Percentiles rank a stretch among this genome's conserved stretches.
These are phyloP conservation scores for Agrypnus murinus DNA, from an alignment of 2,888 invertebrate species.

Conservation along the genomic window DNA sequence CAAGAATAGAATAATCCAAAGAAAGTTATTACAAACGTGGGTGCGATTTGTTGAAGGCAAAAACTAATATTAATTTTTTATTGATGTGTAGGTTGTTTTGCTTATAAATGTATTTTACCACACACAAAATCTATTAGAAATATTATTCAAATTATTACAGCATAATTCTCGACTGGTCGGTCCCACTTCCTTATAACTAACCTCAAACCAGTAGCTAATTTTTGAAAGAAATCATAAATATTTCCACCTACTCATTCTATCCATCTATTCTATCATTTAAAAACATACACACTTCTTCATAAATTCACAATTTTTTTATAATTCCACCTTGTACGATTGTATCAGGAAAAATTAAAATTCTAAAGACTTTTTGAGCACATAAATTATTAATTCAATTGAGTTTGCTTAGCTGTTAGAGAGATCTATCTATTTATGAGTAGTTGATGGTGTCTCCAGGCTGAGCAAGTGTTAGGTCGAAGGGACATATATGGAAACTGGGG, in stretches of 20 bases:
- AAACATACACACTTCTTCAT: neutral
- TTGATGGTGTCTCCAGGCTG: slow-evolving; percentile 48
- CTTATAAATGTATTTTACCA: slow-evolving; percentile 31
- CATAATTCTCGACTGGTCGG: slow-evolving; percentile 34
- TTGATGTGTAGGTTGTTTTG: slow-evolving; percentile 26
- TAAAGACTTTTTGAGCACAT: slow-evolving; percentile 3
- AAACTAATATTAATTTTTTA: slow-evolving; percentile 34
- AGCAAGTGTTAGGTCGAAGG: slow-evolving; percentile 52
- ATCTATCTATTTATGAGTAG: slow-evolving; percentile 41
- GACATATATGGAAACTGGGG: slow-evolving; percentile 56
- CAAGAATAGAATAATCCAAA: slow-evolving; percentile 25
- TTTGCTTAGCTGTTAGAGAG: slow-evolving; percentile 11
- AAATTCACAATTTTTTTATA: neutral
- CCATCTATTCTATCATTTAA: neutral
- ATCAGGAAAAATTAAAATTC: neutral
- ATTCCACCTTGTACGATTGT: too few relatives aligned
- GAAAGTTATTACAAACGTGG: slow-evolving; percentile 27
- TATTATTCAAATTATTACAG: slow-evolving; percentile 44
- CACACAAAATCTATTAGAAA: slow-evolving; percentile 31
- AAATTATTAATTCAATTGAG: slow-evolving; percentile 6
- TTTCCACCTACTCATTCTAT: slow-evolving; percentile 30
- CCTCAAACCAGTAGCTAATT: slow-evolving; percentile 41
- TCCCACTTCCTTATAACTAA: slow-evolving; percentile 28
- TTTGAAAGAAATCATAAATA: slow-evolving; percentile 17
- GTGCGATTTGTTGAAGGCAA: slow-evolving; percentile 35